A percentile compares a stretch with the other conserved stretches of the same genome.
Conservation (phyloP, 2,888 invertebrate species). For the Drosophila nr. medialis region DNA sequence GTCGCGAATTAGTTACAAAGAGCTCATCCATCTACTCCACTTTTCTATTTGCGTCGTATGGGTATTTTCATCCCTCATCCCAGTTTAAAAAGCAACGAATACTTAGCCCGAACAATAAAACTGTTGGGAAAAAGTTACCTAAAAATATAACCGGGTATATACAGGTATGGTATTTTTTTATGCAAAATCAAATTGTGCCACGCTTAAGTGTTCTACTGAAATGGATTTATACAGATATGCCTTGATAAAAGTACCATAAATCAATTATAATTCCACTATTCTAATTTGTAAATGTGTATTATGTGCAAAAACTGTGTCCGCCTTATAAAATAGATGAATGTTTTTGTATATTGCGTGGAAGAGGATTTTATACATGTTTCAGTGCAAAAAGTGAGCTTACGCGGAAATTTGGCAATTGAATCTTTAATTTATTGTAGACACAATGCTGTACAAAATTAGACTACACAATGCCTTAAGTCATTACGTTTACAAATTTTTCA, state of each 20-base stretch:
- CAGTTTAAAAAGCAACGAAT: neutral
- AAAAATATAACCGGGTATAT: neutral
- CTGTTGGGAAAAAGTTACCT: neutral
- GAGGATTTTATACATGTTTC: neutral
- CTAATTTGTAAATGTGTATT: neutral
- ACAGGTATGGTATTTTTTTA: neutral
- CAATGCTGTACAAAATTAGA: slow-evolving; percentile 30
- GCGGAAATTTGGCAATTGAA: neutral
- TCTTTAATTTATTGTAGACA: neutral
- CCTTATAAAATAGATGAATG: neutral
- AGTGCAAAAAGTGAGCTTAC: neutral
- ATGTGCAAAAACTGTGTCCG: neutral
- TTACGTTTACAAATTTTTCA: slow-evolving; percentile 11
- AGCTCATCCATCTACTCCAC: neutral
- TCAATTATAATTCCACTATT: neutral
- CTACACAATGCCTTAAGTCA: slow-evolving; percentile 38
- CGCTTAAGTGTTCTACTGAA: neutral
- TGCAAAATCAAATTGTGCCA: neutral
- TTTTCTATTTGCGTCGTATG: neutral
- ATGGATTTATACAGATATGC: neutral
- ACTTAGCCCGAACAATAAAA: neutral
- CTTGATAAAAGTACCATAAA: neutral
- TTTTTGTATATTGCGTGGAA: neutral
- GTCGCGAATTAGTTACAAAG: neutral
- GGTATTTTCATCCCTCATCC: neutral